Percentiles rank a stretch among this genome's conserved stretches.
Evolutionary conservation across 30 jellyfish, hydroid and myxozoan species (phyloP).

Genomic region (Rhopilema esculentum): DNA sequence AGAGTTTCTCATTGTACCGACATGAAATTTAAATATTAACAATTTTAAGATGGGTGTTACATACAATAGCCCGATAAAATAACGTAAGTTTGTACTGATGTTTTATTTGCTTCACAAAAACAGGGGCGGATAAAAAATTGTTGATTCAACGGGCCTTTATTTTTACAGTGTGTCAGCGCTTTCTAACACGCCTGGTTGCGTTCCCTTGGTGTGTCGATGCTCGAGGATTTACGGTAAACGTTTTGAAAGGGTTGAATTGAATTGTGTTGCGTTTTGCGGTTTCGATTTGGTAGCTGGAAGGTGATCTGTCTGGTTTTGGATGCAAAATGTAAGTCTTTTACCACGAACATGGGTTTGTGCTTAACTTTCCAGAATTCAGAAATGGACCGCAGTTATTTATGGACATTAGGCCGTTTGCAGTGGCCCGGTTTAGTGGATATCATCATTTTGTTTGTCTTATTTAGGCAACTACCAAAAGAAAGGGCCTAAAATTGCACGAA

Average conservation of each 20-base stretch:
- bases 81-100: no score
- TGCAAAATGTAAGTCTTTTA: slow-evolving; percentile 45
- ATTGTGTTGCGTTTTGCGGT: slow-evolving; percentile 39
- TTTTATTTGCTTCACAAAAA: no score
- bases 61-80: no score
- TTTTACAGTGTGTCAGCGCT: no score
- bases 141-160: no score
- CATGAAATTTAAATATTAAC: no score
- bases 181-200: no score
- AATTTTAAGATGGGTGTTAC: no score
- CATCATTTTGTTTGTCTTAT: neutral
- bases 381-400: neutral
- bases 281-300: slow-evolving; percentile 39
- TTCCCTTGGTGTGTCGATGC: no score
- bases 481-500: neutral
- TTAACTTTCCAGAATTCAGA: neutral
- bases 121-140: no score
- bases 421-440: neutral
- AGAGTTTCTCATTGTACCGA: no score
- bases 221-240: no score
- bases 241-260: slow-evolving; percentile 20
- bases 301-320: slow-evolving; percentile 43
- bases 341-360: neutral
- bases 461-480: neutral
- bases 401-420: neutral